phyloP scores from a whole-genome alignment of 2,888 invertebrate genomes.

The Crossocerus cetratus region DNA sequence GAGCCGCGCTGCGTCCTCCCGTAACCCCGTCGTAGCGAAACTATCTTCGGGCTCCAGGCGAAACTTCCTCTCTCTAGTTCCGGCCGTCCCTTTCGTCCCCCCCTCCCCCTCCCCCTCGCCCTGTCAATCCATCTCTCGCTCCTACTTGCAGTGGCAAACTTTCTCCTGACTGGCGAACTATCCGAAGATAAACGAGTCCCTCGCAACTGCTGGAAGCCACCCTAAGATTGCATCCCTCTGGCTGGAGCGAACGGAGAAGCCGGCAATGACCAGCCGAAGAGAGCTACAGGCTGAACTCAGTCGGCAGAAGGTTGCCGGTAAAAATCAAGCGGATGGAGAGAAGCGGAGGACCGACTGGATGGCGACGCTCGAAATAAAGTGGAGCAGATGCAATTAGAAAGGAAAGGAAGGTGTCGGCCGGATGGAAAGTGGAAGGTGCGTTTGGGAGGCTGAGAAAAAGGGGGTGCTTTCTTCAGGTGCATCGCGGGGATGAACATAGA shows the following conservation, averaged over 20 bases:
- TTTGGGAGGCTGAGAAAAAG: no score
- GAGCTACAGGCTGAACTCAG: no score
- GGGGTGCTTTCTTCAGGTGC: no score
- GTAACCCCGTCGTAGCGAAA: constrained; percentile 44
- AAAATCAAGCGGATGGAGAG: not conserved
- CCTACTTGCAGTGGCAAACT: constrained; percentile 30
- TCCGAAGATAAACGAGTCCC: constrained; percentile 63
- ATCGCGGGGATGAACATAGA: no score
- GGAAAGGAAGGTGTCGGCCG: not conserved
- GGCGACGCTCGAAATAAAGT: not conserved
- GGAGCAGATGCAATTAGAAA: not conserved
- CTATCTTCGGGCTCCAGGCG: constrained; percentile 35
- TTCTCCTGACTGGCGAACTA: constrained; percentile 61
- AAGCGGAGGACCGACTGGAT: no score
- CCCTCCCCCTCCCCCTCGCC: not conserved
- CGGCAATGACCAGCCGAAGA: not conserved
- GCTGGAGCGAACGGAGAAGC: not conserved
- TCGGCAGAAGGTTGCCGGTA: no score
- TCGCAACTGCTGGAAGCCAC: not conserved
- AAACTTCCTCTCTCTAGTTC: constrained; percentile 47
- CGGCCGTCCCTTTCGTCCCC: not conserved
- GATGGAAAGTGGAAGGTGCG: not conserved
- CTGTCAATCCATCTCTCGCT: not conserved
- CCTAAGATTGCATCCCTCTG: not conserved
- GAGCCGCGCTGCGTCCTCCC: constrained; percentile 17